Evolutionary conservation across 30 jellyfish, hydroid and myxozoan genomes (phyloP), one percentile per base, ranked within the genome.

Genomic region (Clytia hemisphaerica): DNA sequence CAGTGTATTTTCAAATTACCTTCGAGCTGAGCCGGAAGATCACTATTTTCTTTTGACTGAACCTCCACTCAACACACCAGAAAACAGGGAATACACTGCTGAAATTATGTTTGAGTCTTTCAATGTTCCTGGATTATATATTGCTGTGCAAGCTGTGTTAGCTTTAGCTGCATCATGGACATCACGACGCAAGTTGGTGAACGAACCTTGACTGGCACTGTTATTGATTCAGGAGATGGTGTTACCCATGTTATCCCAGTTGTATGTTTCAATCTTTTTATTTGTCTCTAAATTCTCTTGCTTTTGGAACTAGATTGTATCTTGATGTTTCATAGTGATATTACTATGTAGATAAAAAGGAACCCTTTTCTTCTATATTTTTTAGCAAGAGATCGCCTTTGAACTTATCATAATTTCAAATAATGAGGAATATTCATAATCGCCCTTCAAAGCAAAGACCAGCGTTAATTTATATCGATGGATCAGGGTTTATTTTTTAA

Each of bases 131-230:
- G 98, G 98, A 1, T 65, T 90, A 27, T 90, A 90, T 69, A 90
- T 90, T 45, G 98, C 98, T 67, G 98, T 90, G 10, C 98, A 88
- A 85, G 98, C 98, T 67, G 98, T 90, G 2, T 60, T 90, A 31
- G 98, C 98, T 30, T 51, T 90, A 18, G 98, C 98, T 81, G 98
- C 98, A 4, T 90, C 98, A 0, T 90, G 98, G 98, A 90, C 98
- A 5, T 90, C 98, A 35, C 66, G 95, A 25, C n/a, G n/a, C 98
- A 90, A 82, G 98, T 90, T 36, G 95, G 95, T 15, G 95, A 90
- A 25, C 71, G 98, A 48, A 90, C 98, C 7, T 63, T 90, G 16
- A 90, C 98, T 37, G 98, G 98, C 2, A 90, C 98, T 27, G 98
- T 90, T 36, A 90, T 90, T 61, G 98, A 90, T 68, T 88, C 97